Percentiles rank a stretch among this genome's conserved stretches.
Conservation (phyloP, 2,888 invertebrate genomes). For the Noctua pronuba region DNA sequence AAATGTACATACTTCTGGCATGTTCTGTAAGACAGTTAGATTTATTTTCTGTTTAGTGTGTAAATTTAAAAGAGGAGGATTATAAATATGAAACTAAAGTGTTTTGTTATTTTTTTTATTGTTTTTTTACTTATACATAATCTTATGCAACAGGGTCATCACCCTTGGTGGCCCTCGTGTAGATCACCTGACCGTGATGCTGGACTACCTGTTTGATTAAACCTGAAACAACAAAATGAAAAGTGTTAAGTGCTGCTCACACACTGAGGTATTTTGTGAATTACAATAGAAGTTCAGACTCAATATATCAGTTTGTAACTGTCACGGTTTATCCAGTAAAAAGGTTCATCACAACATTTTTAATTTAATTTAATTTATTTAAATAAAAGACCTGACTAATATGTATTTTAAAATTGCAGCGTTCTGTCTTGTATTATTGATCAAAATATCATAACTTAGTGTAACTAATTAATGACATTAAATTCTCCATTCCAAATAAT, state of each 20-base stretch:
- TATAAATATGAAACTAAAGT: conserved; percentile 47
- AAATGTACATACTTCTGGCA: background rate
- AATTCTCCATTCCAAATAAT: background rate
- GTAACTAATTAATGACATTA: background rate
- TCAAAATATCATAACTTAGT: background rate
- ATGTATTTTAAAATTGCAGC: background rate
- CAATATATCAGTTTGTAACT: conserved; percentile 91
- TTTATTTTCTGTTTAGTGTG: conserved; percentile 7
- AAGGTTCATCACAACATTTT: conserved; percentile 78
- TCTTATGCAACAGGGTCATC: conserved; percentile 95
- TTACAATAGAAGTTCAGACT: conserved; percentile 84
- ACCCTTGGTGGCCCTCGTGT: conserved; percentile 98
- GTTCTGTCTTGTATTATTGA: background rate
- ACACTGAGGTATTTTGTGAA: background rate
- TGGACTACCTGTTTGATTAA: conserved; percentile 98
- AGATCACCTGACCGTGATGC: conserved; percentile 99
- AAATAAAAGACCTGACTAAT: no score
- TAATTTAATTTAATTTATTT: background rate
- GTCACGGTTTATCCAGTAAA: conserved; percentile 83
- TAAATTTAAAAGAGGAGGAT: conserved; percentile 37
- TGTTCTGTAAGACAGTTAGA: background rate
- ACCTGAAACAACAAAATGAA: conserved; percentile 89
- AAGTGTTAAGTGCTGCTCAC: background rate
- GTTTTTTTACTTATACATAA: conserved; percentile 86
- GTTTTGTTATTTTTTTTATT: conserved; percentile 76